Evolutionary conservation across 2,113 vertebrate species (phyloP), one percentile per base, ranked within the genome.

Genomic region (Cinclus cinclus): DNA sequence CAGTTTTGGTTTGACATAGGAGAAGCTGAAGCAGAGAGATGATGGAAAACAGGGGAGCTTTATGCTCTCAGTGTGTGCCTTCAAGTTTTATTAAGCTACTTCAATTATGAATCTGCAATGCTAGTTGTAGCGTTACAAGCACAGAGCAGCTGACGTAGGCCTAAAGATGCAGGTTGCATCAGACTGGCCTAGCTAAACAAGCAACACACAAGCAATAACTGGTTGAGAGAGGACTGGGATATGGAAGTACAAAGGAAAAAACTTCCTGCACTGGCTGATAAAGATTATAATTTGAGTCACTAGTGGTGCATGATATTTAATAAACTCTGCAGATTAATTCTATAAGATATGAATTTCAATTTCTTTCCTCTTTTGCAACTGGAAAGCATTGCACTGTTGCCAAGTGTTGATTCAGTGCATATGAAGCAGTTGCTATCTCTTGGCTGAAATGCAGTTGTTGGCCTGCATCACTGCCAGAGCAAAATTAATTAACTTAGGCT

Each of bases 391-490:
- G 42, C 47, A 8, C 4, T 25, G 42, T 50, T 92, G 60, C 30
- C 52, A 33, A 42, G 42, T 44, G 5, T 58, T 37, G 33, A 24
- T 68, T 60, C 13, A 22, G 21, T 42, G 62, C 30, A 4, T 2
- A 23, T 39, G 60, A 62, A 65, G 22, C n/a, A 49, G 8, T 81
- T 2, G 3, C 50, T 73, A 0, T 47, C 11, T 8, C 31, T 15
- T 7, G 20, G 37, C 68, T 64, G 78, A 46, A 44, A 37, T 4
- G 35, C 56, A 23, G 23, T 17, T 28, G 15, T 21, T 39, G 33
- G 12, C 50, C 49, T 35, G 16, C 46, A 13, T 21, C 37, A 22
- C 35, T 3, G 2, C 55, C 1, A 0, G 6, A 31, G 23, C 37
- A 74, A 49, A 37, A 31, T 3, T 19, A 17, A 14, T 46, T 25